Evolutionary conservation across 2,888 invertebrate species (phyloP).

Genomic region (Crepidodera aurea): DNA sequence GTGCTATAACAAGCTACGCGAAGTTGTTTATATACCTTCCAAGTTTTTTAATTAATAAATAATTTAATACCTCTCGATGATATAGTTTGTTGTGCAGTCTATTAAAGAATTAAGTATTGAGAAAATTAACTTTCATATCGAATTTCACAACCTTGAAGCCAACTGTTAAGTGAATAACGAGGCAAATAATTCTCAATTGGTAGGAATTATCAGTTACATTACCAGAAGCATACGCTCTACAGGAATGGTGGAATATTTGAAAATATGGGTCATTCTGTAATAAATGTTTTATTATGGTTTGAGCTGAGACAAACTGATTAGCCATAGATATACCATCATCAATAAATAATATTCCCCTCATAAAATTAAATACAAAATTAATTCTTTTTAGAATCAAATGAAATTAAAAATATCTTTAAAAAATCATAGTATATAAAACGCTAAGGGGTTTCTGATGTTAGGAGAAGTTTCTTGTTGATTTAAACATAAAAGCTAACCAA

Average conservation of each 20-base stretch:
- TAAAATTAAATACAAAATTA: no score
- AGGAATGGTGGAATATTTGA: conserved; percentile 5
- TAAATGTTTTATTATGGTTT: not conserved
- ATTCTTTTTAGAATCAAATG: no score
- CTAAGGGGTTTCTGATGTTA: no score
- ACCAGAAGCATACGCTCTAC: not conserved
- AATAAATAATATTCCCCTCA: no score
- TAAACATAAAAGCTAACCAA: no score
- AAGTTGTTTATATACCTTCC: conserved; percentile 14
- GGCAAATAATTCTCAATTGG: conserved; percentile 24
- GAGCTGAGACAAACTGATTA: no score
- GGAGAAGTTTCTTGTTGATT: no score
- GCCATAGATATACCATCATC: no score
- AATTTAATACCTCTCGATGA: conserved; percentile 1
- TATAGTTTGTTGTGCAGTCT: conserved; percentile 1
- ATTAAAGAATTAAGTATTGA: conserved; percentile 17
- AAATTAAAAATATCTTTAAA: no score
- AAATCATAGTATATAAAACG: no score
- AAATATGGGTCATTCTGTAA: conserved; percentile 23
- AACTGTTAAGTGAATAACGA: conserved; percentile 23
- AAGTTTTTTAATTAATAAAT: conserved; percentile 7
- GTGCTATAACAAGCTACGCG: not conserved
- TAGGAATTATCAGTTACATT: conserved; percentile 24
- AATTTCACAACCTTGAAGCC: conserved; percentile 23
- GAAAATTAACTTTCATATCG: conserved; percentile 21